phyloP scores from a whole-genome alignment of 2,888 invertebrate genomes.

The Nephrotoma appendiculata region DNA sequence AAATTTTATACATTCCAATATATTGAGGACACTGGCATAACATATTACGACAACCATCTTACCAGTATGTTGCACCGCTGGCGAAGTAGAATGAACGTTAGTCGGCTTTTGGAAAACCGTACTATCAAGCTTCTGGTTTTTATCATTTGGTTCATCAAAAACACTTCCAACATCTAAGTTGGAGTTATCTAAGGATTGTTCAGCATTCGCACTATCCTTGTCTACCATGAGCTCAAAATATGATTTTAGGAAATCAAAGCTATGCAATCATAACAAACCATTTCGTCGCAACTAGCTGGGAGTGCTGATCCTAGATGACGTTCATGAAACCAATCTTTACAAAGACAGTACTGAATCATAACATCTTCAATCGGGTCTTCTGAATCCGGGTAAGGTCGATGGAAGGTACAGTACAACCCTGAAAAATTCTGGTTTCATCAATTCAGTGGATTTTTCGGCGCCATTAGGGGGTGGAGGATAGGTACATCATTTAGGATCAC shows the following conservation, averaged over 20 bases:
- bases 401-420: too few relatives aligned
- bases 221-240: slow-evolving; percentile 38
- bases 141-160: not conserved
- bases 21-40: slow-evolving; percentile 59
- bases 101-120: not conserved
- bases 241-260: slow-evolving; percentile 57
- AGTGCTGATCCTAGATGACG: slow-evolving; percentile 50
- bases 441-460: too few relatives aligned
- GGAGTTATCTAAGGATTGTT: not conserved
- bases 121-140: not conserved
- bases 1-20: slow-evolving; percentile 50
- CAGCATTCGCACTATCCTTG: slow-evolving; percentile 1
- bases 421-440: too few relatives aligned
- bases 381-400: too few relatives aligned
- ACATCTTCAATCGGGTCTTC: slow-evolving; percentile 60
- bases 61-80: slow-evolving; percentile 59
- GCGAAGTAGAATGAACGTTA: not conserved
- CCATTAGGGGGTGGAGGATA: too few relatives aligned
- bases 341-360: slow-evolving; percentile 92
- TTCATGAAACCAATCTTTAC: slow-evolving; percentile 96
- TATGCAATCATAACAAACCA: slow-evolving; percentile 71
- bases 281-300: slow-evolving; percentile 57
- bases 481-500: too few relatives aligned
- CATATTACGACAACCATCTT: slow-evolving; percentile 56
- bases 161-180: not conserved